These are phyloP conservation scores for Dicentrarchus labrax DNA, from an alignment of 2,113 vertebrate genomes.

Conservation along the genomic window DNA sequence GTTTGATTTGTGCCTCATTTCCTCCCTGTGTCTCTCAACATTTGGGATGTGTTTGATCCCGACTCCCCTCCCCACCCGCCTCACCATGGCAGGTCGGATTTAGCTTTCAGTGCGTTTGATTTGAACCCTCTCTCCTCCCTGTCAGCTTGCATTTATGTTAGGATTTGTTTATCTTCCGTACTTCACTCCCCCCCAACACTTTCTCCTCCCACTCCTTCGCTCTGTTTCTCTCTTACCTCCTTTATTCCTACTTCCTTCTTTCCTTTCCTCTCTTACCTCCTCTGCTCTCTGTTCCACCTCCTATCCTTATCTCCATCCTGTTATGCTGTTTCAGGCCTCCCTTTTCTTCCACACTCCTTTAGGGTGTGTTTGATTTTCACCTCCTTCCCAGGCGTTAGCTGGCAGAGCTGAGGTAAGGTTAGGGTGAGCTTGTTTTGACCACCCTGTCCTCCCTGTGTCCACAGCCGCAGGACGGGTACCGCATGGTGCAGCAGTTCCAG, in stretches of 20 bases:
- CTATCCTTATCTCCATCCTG: not conserved
- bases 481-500: constrained; percentile 99
- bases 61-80: constrained; percentile 13
- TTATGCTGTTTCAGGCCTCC: no score
- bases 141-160: constrained; percentile 27
- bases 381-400: no score
- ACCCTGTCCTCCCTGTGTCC: not conserved
- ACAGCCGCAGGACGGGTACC: constrained; percentile 95
- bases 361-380: not conserved
- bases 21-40: constrained; percentile 35
- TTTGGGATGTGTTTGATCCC: constrained; percentile 41
- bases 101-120: constrained; percentile 44
- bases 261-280: not conserved
- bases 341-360: no score
- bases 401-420: no score
- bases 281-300: not conserved
- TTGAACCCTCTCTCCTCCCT: constrained; percentile 33
- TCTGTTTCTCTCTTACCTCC: not conserved
- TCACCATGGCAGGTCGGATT: constrained; percentile 18
- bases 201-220: not conserved
- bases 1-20: constrained; percentile 46
- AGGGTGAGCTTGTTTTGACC: constrained; percentile 28
- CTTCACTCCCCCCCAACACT: not conserved
- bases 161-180: not conserved
- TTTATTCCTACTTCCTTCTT: no score